These are phyloP conservation scores for Acronicta alni DNA, from an alignment of 2,888 invertebrate species.

Conservation along the genomic window DNA sequence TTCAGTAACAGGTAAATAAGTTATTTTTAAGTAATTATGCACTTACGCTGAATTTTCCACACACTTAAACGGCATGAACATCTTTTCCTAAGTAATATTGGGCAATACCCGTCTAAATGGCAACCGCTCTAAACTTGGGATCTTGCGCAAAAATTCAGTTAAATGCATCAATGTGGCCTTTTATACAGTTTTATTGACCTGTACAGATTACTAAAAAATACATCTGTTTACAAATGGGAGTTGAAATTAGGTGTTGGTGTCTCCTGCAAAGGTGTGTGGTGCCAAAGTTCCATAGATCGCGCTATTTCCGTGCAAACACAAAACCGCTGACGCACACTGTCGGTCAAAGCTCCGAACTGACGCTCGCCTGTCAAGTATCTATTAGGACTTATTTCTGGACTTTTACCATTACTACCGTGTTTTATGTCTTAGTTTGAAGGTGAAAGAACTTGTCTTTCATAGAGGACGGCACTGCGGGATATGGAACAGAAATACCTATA, in stretches of 20 bases:
- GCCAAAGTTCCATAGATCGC: constrained; percentile 78
- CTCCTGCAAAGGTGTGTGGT: constrained; percentile 79
- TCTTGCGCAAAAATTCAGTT: constrained; percentile 22
- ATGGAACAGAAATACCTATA: constrained; percentile 6
- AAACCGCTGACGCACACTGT: constrained; percentile 56
- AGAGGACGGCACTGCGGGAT: constrained; percentile 12
- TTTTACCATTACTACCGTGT: constrained; percentile 47
- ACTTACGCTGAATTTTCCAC: constrained; percentile 36
- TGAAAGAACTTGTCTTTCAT: constrained; percentile 51
- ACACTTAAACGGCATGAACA: constrained; percentile 30
- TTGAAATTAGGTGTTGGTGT: constrained; percentile 65
- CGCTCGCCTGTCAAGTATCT: constrained; percentile 59
- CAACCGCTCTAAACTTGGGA: constrained; percentile 18
- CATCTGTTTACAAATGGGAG: constrained; percentile 57
- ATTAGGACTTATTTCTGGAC: constrained; percentile 59
- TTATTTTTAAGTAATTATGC: constrained; percentile 32
- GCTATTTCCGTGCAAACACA: constrained; percentile 75
- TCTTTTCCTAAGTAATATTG: constrained; percentile 37
- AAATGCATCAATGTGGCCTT: constrained; percentile 7
- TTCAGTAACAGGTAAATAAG: constrained; percentile 9
- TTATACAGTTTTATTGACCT: constrained; percentile 4
- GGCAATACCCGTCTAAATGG: constrained; percentile 28
- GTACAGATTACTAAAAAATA: constrained; percentile 41
- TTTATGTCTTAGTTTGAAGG: constrained; percentile 48
- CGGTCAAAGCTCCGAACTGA: constrained; percentile 73